phyloP scores from a whole-genome alignment of 2,113 vertebrate genomes.

The Uria aalge region DNA sequence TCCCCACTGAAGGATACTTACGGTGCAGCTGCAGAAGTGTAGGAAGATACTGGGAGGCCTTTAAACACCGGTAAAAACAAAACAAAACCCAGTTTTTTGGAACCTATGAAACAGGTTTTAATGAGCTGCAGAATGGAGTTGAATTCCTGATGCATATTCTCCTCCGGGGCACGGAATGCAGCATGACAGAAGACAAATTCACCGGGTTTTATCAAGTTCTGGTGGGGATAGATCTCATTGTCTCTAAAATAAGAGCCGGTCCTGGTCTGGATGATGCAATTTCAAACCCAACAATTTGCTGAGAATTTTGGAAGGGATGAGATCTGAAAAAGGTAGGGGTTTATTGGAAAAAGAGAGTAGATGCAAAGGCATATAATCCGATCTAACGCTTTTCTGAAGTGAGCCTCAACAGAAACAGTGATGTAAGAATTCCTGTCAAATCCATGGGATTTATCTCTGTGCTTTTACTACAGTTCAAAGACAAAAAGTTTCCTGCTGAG shows the following conservation, averaged over 20 bases:
- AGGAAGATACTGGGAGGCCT: background rate
- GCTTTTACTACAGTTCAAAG: background rate
- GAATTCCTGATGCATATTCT: background rate
- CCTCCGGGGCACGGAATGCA: rapidly evolving
- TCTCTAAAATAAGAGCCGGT: background rate
- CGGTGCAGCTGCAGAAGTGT: background rate
- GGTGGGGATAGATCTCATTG: background rate
- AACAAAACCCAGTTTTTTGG: background rate
- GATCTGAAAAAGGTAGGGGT: background rate
- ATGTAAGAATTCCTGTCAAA: background rate
- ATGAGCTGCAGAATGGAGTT: background rate
- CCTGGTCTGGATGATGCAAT: background rate
- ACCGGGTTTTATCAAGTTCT: background rate
- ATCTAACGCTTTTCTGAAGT: background rate
- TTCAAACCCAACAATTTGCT: background rate
- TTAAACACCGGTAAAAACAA: background rate
- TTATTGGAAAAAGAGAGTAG: background rate
- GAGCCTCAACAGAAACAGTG: background rate
- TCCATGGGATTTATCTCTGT: background rate
- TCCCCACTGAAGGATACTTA: background rate
- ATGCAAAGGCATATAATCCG: background rate
- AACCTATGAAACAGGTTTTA: background rate
- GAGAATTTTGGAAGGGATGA: background rate
- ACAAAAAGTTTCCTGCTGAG: background rate
- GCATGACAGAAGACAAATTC: background rate